Percentiles rank a stretch among this genome's conserved stretches.
Conservation (phyloP, 2,113 vertebrate species). For the Sylvietta virens region DNA sequence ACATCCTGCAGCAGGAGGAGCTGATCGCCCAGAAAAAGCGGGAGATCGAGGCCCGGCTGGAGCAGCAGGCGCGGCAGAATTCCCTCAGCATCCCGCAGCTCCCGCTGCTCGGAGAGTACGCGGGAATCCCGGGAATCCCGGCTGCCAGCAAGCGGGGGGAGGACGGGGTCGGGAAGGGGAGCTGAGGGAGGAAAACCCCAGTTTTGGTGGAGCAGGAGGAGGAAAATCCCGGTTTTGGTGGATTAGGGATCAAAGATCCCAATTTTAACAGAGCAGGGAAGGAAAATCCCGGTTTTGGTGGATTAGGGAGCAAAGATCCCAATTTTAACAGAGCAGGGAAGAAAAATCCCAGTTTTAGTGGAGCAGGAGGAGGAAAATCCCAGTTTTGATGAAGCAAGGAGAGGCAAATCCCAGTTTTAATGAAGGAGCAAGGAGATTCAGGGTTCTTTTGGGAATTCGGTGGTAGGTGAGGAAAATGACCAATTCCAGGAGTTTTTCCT, state of each 20-base stretch:
- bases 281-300: background rate
- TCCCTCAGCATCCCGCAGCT: constrained; percentile 67
- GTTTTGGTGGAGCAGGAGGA: background rate
- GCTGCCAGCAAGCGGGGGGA: rapidly evolving
- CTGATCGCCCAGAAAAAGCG: constrained; percentile 94
- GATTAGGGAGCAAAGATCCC: background rate
- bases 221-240: background rate
- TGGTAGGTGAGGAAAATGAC: background rate
- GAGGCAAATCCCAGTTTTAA: background rate
- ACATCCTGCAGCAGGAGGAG: constrained; percentile 91
- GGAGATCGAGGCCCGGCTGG: constrained; percentile 92
- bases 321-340: rapidly evolving
- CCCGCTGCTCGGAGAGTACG: constrained; percentile 66
- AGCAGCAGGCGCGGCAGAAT: constrained; percentile 80
- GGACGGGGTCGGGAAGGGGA: background rate
- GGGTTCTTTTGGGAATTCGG: rapidly evolving
- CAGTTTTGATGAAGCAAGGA: background rate
- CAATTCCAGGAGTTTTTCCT: too few relatives aligned
- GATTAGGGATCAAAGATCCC: background rate
- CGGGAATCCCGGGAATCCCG: rapidly evolving
- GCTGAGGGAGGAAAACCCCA: background rate
- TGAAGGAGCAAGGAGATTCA: rapidly evolving
- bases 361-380: rapidly evolving
- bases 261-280: rapidly evolving
- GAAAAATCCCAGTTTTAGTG: background rate